Evolutionary conservation across 2,113 vertebrate genomes (phyloP).

Genomic region (Vimba vimba): DNA sequence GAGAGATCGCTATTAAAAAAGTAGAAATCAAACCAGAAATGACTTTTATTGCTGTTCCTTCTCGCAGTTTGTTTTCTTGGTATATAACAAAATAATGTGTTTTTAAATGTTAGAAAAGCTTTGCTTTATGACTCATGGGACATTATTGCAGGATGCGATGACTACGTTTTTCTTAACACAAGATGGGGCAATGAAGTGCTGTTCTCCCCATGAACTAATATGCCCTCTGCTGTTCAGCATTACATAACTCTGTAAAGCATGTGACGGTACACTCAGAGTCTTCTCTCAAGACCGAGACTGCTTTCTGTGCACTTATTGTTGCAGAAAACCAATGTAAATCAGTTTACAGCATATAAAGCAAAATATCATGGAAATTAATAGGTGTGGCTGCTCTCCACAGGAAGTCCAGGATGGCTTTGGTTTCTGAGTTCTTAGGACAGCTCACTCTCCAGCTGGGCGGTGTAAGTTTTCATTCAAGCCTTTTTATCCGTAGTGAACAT

Average conservation of each 20-base stretch:
- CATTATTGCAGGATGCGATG: neutral
- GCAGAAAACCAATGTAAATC: neutral
- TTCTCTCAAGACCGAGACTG: neutral
- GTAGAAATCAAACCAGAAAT: neutral
- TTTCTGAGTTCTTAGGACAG: conserved; percentile 78
- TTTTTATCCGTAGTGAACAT: neutral
- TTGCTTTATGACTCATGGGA: neutral
- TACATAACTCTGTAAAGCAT: conserved; percentile 16
- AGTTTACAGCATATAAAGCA: neutral
- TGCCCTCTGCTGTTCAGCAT: conserved; percentile 34
- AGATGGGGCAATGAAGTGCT: neutral
- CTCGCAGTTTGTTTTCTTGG: neutral
- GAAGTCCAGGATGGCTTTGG: conserved; percentile 71
- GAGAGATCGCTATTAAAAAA: neutral
- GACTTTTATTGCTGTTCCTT: neutral
- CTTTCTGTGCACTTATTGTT: neutral
- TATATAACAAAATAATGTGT: neutral
- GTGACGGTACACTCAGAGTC: conserved; percentile 13
- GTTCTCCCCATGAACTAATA: conserved; percentile 47
- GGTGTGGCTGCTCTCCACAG: conserved; percentile 58
- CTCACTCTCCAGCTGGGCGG: conserved; percentile 68
- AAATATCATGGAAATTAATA: neutral
- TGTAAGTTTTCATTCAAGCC: conserved; percentile 64
- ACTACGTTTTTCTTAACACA: neutral
- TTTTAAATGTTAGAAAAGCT: neutral